These are phyloP conservation scores for Sula dactylatra DNA, from an alignment of 2,113 vertebrate species.

Conservation along the genomic window DNA sequence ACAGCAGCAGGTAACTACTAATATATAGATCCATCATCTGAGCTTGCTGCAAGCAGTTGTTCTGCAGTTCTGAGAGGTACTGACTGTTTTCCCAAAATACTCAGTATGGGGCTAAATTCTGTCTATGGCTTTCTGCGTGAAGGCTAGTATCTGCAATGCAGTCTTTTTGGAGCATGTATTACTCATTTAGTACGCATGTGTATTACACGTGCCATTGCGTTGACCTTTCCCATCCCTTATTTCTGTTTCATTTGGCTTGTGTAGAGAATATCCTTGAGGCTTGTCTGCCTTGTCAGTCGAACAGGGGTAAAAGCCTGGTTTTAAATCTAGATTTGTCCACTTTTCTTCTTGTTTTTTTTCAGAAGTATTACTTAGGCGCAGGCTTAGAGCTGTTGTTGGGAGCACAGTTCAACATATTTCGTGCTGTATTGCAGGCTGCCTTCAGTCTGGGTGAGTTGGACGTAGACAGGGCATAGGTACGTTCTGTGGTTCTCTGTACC, in stretches of 20 bases:
- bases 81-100: not conserved
- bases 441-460: not conserved
- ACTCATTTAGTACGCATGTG: not conserved
- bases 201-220: not conserved
- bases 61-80: not conserved
- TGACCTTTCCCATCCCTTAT: slow-evolving; percentile 24
- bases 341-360: not conserved
- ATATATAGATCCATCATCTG: slow-evolving; percentile 1
- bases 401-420: not conserved
- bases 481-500: not conserved
- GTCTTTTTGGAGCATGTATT: not conserved
- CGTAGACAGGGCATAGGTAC: not conserved
- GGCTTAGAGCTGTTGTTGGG: not conserved
- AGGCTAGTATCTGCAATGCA: slow-evolving; percentile 27
- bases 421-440: not conserved
- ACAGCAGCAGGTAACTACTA: slow-evolving; percentile 14
- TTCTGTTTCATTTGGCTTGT: not conserved
- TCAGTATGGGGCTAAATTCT: not conserved
- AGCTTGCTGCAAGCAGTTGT: not conserved
- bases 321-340: not conserved
- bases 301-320: not conserved
- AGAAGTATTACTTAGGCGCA: not conserved
- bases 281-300: not conserved
- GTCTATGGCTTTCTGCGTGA: not conserved
- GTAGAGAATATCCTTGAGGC: not conserved